Percentiles rank a stretch among this genome's conserved stretches.
Conservation (phyloP, 2,113 vertebrate genomes). For the Sorex araneus region DNA sequence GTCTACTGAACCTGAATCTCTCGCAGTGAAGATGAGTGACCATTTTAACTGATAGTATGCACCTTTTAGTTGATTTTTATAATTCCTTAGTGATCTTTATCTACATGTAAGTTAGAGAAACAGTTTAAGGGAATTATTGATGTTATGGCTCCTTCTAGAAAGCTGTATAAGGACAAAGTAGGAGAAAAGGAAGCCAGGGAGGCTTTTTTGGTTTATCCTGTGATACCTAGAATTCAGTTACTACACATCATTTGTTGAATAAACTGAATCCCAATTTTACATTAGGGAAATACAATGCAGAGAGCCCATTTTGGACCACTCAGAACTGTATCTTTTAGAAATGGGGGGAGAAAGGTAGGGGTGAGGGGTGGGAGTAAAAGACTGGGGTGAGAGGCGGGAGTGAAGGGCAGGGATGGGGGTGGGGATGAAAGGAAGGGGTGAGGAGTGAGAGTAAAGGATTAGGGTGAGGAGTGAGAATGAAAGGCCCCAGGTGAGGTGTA, state of each 20-base stretch:
- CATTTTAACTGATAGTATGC: background rate
- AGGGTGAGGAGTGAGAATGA: too few relatives aligned
- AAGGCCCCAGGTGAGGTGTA: too few relatives aligned
- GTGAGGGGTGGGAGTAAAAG: background rate
- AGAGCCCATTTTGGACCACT: background rate
- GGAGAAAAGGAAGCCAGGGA: background rate
- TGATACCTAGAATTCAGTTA: background rate
- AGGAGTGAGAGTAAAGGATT: too few relatives aligned
- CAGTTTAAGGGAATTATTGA: background rate
- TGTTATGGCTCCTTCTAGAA: background rate
- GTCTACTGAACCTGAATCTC: conserved; percentile 1
- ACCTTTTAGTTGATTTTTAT: background rate
- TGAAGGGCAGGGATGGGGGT: too few relatives aligned
- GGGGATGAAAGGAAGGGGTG: too few relatives aligned
- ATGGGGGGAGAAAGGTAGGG: background rate
- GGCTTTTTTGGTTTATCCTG: background rate
- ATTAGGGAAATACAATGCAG: background rate
- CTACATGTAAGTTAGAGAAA: background rate
- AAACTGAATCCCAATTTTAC: background rate
- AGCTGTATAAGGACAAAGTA: background rate
- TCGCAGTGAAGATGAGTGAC: background rate
- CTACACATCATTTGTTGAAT: background rate
- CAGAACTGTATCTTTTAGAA: background rate
- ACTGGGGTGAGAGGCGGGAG: too few relatives aligned
- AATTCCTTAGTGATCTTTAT: background rate